phyloP scores from a whole-genome alignment of 2,797 vertebrate species.

The Rallus crepitans region DNA sequence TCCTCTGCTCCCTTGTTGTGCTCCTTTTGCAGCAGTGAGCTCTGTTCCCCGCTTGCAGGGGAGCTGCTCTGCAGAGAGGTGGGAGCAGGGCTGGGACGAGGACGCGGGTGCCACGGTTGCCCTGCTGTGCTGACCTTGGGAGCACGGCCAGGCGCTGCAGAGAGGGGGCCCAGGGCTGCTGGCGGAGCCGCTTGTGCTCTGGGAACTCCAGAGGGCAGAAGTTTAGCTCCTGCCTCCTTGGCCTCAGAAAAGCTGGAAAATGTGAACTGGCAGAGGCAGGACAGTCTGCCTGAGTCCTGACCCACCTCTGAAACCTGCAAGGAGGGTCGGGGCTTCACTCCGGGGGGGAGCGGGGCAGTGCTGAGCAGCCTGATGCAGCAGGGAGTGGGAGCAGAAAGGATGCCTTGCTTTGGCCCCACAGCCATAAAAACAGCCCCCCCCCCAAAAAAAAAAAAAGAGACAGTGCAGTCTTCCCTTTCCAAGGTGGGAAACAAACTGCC shows the following conservation, averaged over 20 bases:
- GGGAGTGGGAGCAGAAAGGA: background rate
- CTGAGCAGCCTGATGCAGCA: fast-evolving
- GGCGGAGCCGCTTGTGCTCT: background rate
- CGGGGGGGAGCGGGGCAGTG: fast-evolving
- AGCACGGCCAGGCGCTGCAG: fast-evolving
- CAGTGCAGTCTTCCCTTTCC: background rate
- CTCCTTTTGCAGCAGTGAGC: background rate
- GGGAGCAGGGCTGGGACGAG: background rate
- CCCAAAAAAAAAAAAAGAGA: background rate
- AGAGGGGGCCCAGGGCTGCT: background rate
- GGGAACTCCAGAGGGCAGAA: background rate
- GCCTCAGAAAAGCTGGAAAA: background rate
- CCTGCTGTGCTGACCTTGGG: background rate
- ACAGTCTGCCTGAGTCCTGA: background rate
- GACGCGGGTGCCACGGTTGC: background rate
- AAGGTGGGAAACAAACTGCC: background rate
- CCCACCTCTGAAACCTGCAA: background rate
- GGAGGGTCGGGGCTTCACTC: fast-evolving
- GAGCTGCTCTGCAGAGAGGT: background rate
- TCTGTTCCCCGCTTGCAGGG: fast-evolving
- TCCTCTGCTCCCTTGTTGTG: background rate
- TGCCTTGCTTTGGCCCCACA: background rate
- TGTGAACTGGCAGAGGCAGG: background rate
- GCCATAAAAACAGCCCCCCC: background rate
- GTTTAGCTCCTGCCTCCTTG: background rate